Conservation (phyloP, 2,888 invertebrate genomes). For the Danaus chrysippus region DNA sequence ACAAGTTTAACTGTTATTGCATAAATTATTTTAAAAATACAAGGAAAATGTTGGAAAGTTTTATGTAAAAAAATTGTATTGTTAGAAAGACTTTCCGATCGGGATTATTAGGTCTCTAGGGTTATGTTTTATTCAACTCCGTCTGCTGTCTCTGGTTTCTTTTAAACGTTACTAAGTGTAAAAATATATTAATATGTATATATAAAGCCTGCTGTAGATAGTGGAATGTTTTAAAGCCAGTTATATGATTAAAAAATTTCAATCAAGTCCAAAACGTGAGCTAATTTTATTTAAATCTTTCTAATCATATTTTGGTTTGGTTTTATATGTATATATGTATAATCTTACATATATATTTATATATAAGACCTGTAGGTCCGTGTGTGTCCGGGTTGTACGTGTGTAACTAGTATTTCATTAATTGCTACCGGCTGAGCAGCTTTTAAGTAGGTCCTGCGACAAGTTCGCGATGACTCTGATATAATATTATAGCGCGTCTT, state of each 20-base stretch:
- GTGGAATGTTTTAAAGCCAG: no score
- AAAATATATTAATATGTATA: no score
- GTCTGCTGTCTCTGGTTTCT: neutral
- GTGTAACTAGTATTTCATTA: slow-evolving; percentile 20
- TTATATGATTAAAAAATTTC: no score
- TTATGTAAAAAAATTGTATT: neutral
- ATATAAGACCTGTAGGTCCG: neutral
- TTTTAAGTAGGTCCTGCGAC: slow-evolving; percentile 22
- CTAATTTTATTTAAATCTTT: no score
- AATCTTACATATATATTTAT: neutral
- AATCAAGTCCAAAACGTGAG: no score
- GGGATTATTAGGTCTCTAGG: slow-evolving; percentile 4
- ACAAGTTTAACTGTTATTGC: slow-evolving; percentile 2
- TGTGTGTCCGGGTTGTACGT: neutral
- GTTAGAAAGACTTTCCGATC: neutral
- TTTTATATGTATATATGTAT: no score
- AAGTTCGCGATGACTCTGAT: slow-evolving; percentile 20
- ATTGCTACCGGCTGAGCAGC: slow-evolving; percentile 22
- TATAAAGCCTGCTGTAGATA: no score
- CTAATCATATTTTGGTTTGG: no score
- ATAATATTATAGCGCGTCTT: slow-evolving; percentile 7
- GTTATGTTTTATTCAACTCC: neutral
- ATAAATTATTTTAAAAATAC: slow-evolving; percentile 5
- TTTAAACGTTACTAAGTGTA: neutral
- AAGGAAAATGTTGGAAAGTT: neutral